Conservation (phyloP, 2,797 vertebrate genomes). For the Linurgus olivaceus region DNA sequence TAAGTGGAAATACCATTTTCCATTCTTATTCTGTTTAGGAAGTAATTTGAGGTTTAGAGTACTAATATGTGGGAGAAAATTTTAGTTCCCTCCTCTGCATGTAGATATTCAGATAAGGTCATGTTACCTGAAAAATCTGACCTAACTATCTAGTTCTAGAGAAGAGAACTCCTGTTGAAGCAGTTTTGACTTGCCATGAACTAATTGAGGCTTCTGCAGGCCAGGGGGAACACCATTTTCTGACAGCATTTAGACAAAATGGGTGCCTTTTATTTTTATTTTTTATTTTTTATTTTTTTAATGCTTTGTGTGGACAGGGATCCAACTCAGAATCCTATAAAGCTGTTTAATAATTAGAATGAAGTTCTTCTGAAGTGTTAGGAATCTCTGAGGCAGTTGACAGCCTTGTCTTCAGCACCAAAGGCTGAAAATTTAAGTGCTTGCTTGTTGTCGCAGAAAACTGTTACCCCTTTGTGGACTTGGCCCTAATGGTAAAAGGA, state of each 20-base stretch:
- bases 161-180: background rate
- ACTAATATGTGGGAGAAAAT: background rate
- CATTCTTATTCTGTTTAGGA: background rate
- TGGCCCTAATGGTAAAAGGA: background rate
- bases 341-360: background rate
- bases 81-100: background rate
- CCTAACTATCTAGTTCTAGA: background rate
- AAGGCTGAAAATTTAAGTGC: background rate
- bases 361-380: background rate
- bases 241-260: background rate
- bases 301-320: background rate
- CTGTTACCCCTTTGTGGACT: background rate
- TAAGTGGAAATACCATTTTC: background rate
- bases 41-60: background rate
- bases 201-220: background rate
- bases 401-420: background rate
- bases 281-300: background rate
- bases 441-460: background rate
- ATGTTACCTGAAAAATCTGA: background rate
- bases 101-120: background rate
- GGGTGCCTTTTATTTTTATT: background rate
- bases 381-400: background rate
- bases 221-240: background rate
- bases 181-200: background rate
- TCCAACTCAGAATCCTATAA: background rate